Percentiles rank a stretch among this genome's conserved stretches.
phyloP scores from a whole-genome alignment of 2,797 vertebrate species.

The Streptopelia turtur region DNA sequence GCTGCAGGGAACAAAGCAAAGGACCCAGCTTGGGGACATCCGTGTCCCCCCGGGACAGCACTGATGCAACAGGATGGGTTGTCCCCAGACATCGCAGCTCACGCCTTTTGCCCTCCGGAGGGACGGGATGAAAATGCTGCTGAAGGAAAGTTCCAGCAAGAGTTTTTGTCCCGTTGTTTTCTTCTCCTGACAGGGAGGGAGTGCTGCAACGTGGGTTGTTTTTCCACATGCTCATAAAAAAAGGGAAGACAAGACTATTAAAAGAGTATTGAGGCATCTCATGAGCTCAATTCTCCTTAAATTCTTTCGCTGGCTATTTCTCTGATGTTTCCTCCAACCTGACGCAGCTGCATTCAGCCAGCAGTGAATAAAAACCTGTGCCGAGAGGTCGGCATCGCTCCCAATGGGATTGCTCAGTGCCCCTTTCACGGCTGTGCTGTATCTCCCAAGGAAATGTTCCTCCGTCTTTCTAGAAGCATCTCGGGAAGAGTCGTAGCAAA shows the following conservation, averaged over 20 bases:
- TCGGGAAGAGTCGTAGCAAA: not conserved
- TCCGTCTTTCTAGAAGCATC: fast-evolving
- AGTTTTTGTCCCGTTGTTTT: not conserved
- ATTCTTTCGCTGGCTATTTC: not conserved
- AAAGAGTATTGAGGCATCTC: not conserved
- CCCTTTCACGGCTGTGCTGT: not conserved
- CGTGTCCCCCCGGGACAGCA: fast-evolving
- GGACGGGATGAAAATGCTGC: not conserved
- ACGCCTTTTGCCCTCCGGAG: not conserved
- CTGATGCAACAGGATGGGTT: not conserved
- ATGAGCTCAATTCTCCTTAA: not conserved
- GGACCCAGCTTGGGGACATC: not conserved
- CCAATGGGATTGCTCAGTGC: not conserved
- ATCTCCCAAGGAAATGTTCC: not conserved
- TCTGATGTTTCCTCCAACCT: not conserved
- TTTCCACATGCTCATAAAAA: not conserved
- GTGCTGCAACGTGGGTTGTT: not conserved
- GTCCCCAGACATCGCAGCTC: not conserved
- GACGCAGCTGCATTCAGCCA: not conserved
- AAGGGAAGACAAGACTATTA: fast-evolving
- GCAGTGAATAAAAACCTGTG: not conserved
- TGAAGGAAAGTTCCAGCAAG: not conserved
- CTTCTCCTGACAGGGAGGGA: not conserved
- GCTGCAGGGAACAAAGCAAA: not conserved
- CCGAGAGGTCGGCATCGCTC: not conserved